Base-by-base conservation (phyloP, 2,113 vertebrate genomes). In the Halichoeres trimaculatus region DNA sequence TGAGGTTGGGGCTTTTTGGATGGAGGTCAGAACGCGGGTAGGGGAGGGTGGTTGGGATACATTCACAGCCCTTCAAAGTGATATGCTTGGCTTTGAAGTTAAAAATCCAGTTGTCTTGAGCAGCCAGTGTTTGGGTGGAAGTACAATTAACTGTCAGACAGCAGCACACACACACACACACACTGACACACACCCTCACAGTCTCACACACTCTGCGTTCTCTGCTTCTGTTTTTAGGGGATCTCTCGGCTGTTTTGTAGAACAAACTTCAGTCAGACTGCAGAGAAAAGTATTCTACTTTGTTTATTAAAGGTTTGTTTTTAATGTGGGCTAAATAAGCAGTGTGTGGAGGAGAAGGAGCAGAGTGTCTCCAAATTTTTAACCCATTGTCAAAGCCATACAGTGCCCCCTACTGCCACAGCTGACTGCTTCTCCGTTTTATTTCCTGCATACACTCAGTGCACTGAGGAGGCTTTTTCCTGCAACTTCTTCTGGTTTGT, bases 41-140 rank as follows among this genome's bases (percentile, higher is more conserved):
- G 81, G 69, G 70, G 69, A 63, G 61, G 63, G 62, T 66, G 62
- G 69, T 77, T 84, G 74, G 84, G 90, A 91, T 79, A 81, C 55
- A 86, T 86, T 87, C 64, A 12, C 80, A 88, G 64, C 74, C 88
- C 85, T 92, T 94, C 88, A 93, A 93, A 93, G 89, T 91, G 85
- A 89, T 86, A 90, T 85, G 88, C 87, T 86, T 90, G 66, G 80
- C 91, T 94, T 94, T 94, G 92, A 93, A 91, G 92, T 91, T 78
- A 80, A 72, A 88, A 93, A 93, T 93, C 87, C 91, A 89, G 85
- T 91, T 91, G 91, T 89, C 86, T 85, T 83, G 71, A 75, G 75
- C 82, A 77, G 76, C 83, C 77, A 85, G 80, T 83, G 78, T 85
- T 86, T 89, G 78, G 76, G 78, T 73, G 83, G 77, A 74, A 43